phyloP scores from a whole-genome alignment of 2,888 invertebrate genomes.

The Caenorhabditis sp. region DNA sequence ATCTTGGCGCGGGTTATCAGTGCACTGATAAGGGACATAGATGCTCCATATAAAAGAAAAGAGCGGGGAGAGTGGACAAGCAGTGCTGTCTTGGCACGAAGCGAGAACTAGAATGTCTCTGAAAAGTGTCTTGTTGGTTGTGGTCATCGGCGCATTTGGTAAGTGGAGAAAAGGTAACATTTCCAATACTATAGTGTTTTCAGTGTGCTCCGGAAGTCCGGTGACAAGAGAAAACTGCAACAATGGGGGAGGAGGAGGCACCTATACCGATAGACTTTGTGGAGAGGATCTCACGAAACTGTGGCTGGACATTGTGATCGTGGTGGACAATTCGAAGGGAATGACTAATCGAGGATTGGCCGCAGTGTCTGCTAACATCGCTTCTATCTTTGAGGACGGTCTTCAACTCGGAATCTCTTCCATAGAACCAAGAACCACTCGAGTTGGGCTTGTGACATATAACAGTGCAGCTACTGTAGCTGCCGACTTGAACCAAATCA shows the following conservation, averaged over 20 bases:
- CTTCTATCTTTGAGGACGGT: constrained; percentile 14
- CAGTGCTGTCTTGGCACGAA: too few relatives aligned
- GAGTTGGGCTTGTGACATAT: constrained; percentile 51
- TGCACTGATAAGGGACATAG: neutral
- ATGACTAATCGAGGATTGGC: constrained; percentile 36
- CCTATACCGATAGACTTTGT: constrained; percentile 32
- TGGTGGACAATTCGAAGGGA: constrained; percentile 49
- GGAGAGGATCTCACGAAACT: constrained; percentile 32
- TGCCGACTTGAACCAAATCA: constrained; percentile 30
- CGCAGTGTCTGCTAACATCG: constrained; percentile 24
- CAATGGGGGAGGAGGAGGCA: neutral
- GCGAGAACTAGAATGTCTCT: too few relatives aligned
- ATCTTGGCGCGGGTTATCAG: neutral
- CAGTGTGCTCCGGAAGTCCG: constrained; percentile 1
- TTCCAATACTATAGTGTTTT: too few relatives aligned
- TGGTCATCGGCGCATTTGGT: too few relatives aligned
- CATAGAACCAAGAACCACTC: constrained; percentile 24
- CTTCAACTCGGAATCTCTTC: constrained; percentile 11
- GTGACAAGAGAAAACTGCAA: neutral
- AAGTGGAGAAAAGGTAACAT: too few relatives aligned
- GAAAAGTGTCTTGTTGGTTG: too few relatives aligned
- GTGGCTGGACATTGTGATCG: constrained; percentile 52
- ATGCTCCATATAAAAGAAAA: neutral
- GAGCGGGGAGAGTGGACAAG: neutral
- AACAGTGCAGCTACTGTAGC: constrained; percentile 8